phyloP scores from a whole-genome alignment of 2,888 invertebrate species.

The Monochamus alternatus region DNA sequence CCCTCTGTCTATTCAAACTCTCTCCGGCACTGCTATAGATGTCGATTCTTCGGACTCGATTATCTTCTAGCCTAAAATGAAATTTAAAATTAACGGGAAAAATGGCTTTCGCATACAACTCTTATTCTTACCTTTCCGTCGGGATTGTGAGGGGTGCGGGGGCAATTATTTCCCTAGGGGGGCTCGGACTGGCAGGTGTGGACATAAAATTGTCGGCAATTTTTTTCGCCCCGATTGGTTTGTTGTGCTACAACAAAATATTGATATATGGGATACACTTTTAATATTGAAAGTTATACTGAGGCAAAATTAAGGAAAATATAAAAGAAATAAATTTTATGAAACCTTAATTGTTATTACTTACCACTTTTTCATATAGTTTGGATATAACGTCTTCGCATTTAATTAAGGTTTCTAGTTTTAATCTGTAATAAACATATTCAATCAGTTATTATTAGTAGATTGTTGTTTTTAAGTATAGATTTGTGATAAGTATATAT shows the following conservation, averaged over 20 bases:
- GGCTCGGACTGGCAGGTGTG: slow-evolving; percentile 72
- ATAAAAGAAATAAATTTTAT: background rate
- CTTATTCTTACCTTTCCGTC: slow-evolving; percentile 60
- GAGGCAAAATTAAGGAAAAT: background rate
- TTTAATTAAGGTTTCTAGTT: slow-evolving; percentile 79
- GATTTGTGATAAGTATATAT: no score
- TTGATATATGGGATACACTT: no score
- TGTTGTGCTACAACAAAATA: slow-evolving; percentile 46
- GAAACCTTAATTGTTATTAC: slow-evolving; percentile 43
- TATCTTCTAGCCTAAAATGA: slow-evolving; percentile 46
- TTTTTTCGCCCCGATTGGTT: slow-evolving; percentile 31
- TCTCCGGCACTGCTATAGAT: slow-evolving; percentile 63
- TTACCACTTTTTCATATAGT: slow-evolving; percentile 79
- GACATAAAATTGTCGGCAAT: slow-evolving; percentile 45
- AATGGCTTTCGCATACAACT: background rate
- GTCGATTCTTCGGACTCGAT: slow-evolving; percentile 60
- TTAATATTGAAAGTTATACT: no score
- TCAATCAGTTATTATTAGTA: background rate
- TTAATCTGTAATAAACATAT: slow-evolving; percentile 72
- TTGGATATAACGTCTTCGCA: slow-evolving; percentile 81
- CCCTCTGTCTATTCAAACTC: slow-evolving; percentile 52
- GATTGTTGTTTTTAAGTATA: background rate
- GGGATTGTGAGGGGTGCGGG: slow-evolving; percentile 70
- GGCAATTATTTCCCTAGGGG: slow-evolving; percentile 61
- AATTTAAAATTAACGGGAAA: background rate